Evolutionary conservation across 2,113 vertebrate genomes (phyloP), one percentile per base, ranked within the genome.

Genomic region (Capreolus pygargus): DNA sequence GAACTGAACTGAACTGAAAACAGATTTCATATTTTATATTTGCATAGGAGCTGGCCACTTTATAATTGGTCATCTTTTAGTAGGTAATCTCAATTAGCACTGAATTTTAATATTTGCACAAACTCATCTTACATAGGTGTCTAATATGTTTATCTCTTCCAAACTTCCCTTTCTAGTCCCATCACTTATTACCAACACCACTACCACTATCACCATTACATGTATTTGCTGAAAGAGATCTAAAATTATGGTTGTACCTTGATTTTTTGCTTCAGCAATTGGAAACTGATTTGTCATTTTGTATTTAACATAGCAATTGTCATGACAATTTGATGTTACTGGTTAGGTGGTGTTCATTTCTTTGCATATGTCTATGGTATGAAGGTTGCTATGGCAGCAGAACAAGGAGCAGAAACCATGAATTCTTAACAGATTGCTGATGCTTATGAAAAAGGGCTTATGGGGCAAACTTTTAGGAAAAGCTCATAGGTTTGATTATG

Each of bases 381-480:
- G 47, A 94, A 61, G 83, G 84, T 95, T 98, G 91, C 87, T 89
- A 92, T 96, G 94, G 81, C 57, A 87, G 92, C 88, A 78, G 93
- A 95, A 64, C 5, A 93, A 86, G 36, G 47, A 93, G 11, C 64
- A 90, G 74, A 96, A 86, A 84, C 55, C 60, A 78, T 55, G 30
- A 27, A 61, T 94, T 97, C 92, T 89, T 39, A 94, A 83, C 54
- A 93, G 64, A 86, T 55, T 83, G 27, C 57, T 95, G 54, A 79
- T 5, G n/a, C 43, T 94, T 70, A 84, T 64, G 27, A 60, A 95
- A 54, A 78, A 92, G 54, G 60, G 78, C 70, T 67, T 83, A 8
- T 6, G 28, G 89, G 81, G 61, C 21, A 94, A 87, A 52, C 16
- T 91, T 97, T 93, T 55, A 94, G 47, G 39, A 95, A 89, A 60